Conservation (phyloP, 2,888 invertebrate genomes). For the Marronus borbonicus region DNA sequence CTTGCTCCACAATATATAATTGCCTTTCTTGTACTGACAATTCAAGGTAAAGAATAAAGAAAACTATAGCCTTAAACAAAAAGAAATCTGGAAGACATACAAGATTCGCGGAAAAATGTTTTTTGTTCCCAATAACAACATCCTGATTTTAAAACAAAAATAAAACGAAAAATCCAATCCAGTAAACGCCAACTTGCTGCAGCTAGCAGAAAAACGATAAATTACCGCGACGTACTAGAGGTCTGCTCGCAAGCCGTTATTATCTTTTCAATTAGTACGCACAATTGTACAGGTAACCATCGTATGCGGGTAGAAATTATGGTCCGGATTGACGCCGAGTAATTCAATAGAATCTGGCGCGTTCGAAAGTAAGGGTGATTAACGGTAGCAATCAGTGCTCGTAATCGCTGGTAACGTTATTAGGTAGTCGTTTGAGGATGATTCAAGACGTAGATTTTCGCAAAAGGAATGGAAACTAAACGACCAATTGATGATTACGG, state of each 20-base stretch:
- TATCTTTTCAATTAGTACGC: constrained; percentile 13
- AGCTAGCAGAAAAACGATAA: constrained; percentile 2
- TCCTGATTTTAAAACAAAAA: too few relatives aligned
- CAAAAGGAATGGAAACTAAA: not conserved
- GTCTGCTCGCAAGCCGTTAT: not conserved
- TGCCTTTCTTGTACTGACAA: too few relatives aligned
- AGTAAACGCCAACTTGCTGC: not conserved
- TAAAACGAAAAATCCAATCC: too few relatives aligned
- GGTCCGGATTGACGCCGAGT: constrained; percentile 1
- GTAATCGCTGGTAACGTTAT: not conserved
- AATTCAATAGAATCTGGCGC: constrained; percentile 6
- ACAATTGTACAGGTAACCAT: not conserved
- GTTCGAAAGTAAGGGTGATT: not conserved
- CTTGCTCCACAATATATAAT: too few relatives aligned
- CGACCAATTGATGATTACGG: not conserved
- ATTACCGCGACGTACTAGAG: not conserved
- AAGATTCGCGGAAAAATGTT: too few relatives aligned
- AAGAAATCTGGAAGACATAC: too few relatives aligned
- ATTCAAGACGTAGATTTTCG: not conserved
- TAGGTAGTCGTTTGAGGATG: not conserved
- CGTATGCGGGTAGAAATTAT: constrained; percentile 7
- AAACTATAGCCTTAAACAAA: too few relatives aligned
- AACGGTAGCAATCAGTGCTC: not conserved
- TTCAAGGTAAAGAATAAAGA: too few relatives aligned
- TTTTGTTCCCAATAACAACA: too few relatives aligned